A percentile compares a stretch with the other conserved stretches of the same genome.
phyloP scores from a whole-genome alignment of 2,888 invertebrate species.

The Tipula unca region DNA sequence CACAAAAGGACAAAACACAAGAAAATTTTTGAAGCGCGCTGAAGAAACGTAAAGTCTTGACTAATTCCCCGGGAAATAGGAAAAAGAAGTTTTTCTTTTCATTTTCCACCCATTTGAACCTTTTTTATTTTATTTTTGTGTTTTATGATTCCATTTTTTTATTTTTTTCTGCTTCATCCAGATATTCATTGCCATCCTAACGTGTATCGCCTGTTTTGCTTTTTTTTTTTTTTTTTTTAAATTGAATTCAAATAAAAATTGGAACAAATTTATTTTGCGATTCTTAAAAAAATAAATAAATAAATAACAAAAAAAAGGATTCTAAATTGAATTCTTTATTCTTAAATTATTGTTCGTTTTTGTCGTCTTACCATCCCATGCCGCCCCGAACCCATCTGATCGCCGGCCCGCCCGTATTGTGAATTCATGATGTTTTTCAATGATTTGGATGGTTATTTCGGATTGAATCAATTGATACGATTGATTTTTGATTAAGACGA shows the following conservation, averaged over 20 bases:
- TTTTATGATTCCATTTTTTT: not conserved
- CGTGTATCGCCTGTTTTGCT: not conserved
- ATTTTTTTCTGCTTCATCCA: not conserved
- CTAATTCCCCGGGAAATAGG: not conserved
- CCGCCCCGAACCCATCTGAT: not conserved
- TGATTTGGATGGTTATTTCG: not conserved
- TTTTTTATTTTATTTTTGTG: not conserved
- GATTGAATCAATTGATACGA: not conserved
- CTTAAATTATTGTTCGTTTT: not conserved
- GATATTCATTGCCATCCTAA: not conserved
- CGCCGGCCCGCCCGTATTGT: not conserved
- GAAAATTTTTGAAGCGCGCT: not conserved
- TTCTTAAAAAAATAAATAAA: not conserved
- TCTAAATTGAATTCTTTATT: not conserved
- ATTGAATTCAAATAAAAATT: not conserved
- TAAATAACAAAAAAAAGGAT: not conserved
- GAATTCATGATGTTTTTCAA: not conserved
- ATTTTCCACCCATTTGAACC: not conserved
- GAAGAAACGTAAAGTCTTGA: not conserved
- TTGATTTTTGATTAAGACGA: not conserved
- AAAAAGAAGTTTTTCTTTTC: not conserved
- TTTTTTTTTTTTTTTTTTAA: not conserved
- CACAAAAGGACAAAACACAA: not conserved
- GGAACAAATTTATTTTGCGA: not conserved
- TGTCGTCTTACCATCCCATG: not conserved